Conservation (phyloP, 2,797 vertebrate species). For the Pipistrellus pipistrellus region DNA sequence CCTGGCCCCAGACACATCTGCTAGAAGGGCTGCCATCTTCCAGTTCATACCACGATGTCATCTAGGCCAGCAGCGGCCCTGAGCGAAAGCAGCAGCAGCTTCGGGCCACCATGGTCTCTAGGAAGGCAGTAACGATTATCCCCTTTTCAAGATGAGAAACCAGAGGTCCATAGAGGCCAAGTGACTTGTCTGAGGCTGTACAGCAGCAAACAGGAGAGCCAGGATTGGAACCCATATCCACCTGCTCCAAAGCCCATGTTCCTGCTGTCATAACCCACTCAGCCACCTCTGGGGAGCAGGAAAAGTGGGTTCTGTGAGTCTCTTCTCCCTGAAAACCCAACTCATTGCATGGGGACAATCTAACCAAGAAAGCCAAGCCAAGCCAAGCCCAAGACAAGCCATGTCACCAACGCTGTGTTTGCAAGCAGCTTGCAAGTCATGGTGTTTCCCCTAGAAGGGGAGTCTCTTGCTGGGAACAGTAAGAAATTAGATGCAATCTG, state of each 20-base stretch:
- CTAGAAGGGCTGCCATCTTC: neutral
- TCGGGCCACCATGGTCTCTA: neutral
- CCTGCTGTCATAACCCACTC: neutral
- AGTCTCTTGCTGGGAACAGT: slow-evolving; percentile 82
- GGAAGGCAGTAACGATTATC: neutral
- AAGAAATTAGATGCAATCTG: slow-evolving; percentile 84
- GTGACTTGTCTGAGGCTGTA: neutral
- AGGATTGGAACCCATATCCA: neutral
- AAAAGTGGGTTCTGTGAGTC: neutral
- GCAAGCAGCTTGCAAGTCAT: slow-evolving; percentile 72
- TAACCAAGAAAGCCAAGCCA: neutral
- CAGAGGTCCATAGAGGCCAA: neutral
- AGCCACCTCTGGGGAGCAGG: neutral
- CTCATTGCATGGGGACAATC: neutral
- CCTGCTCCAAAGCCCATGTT: neutral
- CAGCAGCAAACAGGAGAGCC: neutral
- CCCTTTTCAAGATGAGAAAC: neutral
- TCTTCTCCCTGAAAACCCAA: slow-evolving; percentile 13
- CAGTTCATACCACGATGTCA: neutral
- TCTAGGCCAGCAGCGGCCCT: neutral
- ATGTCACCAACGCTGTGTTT: slow-evolving; percentile 27
- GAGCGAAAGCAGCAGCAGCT: neutral
- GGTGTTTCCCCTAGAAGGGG: slow-evolving; percentile 71
- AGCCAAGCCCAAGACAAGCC: neutral
- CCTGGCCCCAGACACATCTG: neutral